Percentiles rank a stretch among this genome's conserved stretches.
Conservation (phyloP, 2,888 invertebrate genomes). For the Sphinx pinastri region DNA sequence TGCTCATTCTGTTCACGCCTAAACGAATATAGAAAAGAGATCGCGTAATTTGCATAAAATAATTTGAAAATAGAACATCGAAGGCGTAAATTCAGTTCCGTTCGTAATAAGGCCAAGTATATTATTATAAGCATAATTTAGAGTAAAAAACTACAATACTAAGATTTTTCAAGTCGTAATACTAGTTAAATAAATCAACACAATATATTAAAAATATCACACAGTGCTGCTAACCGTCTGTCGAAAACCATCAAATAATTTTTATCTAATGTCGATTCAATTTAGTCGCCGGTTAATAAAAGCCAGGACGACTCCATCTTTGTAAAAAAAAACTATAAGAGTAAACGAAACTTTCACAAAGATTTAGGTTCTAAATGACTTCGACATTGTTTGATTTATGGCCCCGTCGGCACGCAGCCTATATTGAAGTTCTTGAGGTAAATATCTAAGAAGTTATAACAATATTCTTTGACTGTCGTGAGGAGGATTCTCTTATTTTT, state of each 20-base stretch:
- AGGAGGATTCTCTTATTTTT: background rate
- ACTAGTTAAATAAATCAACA: too few species aligned
- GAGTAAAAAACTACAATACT: too few species aligned
- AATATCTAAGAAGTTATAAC: conserved; percentile 33
- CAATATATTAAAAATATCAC: too few species aligned
- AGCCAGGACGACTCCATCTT: conserved; percentile 38
- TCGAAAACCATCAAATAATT: background rate
- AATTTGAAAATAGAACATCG: too few species aligned
- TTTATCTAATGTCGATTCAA: background rate
- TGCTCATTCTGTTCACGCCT: too few species aligned
- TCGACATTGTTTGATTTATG: conserved; percentile 47
- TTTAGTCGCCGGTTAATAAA: conserved; percentile 39
- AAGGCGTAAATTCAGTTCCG: too few species aligned
- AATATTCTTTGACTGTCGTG: conserved; percentile 13
- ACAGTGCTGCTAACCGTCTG: too few species aligned
- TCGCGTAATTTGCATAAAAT: too few species aligned
- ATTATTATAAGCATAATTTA: too few species aligned
- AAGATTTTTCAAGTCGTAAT: too few species aligned
- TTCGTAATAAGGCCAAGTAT: too few species aligned
- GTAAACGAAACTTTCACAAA: conserved; percentile 44
- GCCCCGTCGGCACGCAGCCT: conserved; percentile 34
- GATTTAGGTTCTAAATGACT: conserved; percentile 46
- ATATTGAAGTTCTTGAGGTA: conserved; percentile 33
- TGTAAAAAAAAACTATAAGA: conserved; percentile 37
- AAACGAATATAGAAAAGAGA: too few species aligned